Base-by-base conservation (phyloP, 2,113 vertebrate species). In the Leucosticte australis region DNA sequence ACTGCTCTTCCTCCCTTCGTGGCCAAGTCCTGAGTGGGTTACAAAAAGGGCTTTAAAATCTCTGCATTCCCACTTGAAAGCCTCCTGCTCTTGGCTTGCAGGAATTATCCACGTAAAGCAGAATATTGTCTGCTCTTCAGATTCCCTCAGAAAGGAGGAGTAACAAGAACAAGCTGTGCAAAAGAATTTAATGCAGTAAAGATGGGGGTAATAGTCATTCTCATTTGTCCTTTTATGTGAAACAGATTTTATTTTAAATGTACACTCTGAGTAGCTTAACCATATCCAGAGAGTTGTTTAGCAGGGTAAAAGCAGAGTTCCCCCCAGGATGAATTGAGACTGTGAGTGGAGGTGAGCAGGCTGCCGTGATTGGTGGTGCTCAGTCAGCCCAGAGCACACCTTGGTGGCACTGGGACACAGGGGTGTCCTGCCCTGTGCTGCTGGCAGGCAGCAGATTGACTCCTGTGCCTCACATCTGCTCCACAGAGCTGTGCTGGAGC, bases 221-320 rank as follows among this genome's bases (percentile, higher is more conserved):
- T 98, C 95, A 95, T 98, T 98, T 98, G 97, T 98, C 98, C 96
- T 97, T 97, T 98, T 97, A 98, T 98, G 97, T 85, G 96, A 98
- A 98, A 97, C 98, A 98, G 97, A 98, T 98, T 98, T 98, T 92
- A 90, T 91, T 97, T 53, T 91, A 96, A 97, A 97, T 96, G 97
- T 96, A 92, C 87, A 83, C 83, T 96, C 81, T 28, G 97, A 95
- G 96, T 50, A 69, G 93, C 88, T 96, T 97, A 98, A 98, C 87
- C 74, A 92, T 94, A 94, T 89, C 96, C 98, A 98, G 97, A 97
- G 52, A 85, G 90, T 75, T 93, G 91, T 74, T 94, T 96, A 92
- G 89, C 89, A 68, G 92, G 76, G 80, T 50, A 30, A 17, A 81
- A 96, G n/a, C 5, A 56, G 69, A 83, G 79, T 30, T 93, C n/a